Base-by-base conservation (phyloP, 2,113 vertebrate species). In the Rhadina sibilatrix region DNA sequence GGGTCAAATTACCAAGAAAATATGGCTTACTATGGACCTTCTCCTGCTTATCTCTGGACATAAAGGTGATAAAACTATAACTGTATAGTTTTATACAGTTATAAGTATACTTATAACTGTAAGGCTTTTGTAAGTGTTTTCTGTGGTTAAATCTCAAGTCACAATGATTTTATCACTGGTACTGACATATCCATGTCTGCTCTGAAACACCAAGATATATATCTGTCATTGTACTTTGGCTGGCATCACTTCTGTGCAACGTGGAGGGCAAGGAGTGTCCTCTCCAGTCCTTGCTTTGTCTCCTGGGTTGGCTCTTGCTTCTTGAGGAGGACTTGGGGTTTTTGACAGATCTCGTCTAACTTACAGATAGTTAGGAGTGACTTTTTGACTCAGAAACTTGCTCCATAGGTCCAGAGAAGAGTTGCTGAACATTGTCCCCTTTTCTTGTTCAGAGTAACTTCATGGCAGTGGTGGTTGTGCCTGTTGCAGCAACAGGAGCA, bases 151-250 rank as follows among this genome's bases (percentile, higher is more conserved):
- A 77, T 71, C 42, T 52, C 5, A 5, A 52, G 12, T 61, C 35
- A 56, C 1, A 2, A 42, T 61, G 57, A 42, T 80, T 66, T 87
- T 66, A 18, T 37, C 9, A 6, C 56, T 90, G n/a, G 14, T 9
- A 14, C 16, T 69, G 50, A 28, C 22, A 5, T 20, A 22, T 3
- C 16, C 40, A 15, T 0, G 0, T 52, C 20, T 11, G 2, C 16
- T 76, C 28, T 65, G 78, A 56, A 46, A 56, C 63, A 52, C 22
- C 40, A 52, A 37, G 56, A 21, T 3, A 0, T 10, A 12, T 4
- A 17, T 4, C 17, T 68, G 9, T 47, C 22, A 4, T 7, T 17
- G 22, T 8, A 3, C 31, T 50, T 53, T 72, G 64, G 12, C 42
- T 57, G 65, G 49, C 27, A 42, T 74, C 22, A 7, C n/a, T 78